Evolutionary conservation across 1,140 invertebrate genomes (phyloP).

Genomic region (Lordiphosa mommai): DNA sequence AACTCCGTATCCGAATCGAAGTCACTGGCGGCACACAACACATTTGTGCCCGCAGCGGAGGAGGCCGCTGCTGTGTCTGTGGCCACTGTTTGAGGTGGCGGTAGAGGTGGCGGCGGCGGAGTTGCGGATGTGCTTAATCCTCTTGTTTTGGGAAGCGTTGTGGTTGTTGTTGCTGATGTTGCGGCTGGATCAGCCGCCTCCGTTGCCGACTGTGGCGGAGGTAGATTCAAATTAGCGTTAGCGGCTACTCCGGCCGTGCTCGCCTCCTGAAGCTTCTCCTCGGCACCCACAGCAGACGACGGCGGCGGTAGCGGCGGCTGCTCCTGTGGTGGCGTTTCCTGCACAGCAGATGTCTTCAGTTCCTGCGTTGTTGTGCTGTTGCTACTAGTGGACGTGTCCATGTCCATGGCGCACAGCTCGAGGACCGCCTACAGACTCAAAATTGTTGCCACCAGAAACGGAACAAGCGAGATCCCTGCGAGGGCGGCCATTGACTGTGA

Average conservation of each 20-base stretch:
- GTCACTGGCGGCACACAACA: constrained; percentile 41
- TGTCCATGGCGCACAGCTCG: constrained; percentile 27
- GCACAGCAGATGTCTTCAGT: constrained; percentile 14
- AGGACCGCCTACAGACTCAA: constrained; percentile 14
- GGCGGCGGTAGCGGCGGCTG: background rate
- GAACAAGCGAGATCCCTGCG: constrained; percentile 15
- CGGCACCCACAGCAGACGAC: background rate
- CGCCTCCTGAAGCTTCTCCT: background rate
- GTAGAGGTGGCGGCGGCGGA: constrained; percentile 12
- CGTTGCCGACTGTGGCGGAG: background rate
- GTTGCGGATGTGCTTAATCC: constrained; percentile 3
- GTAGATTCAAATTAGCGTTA: constrained; percentile 1
- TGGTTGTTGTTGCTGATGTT: background rate
- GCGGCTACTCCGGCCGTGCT: background rate
- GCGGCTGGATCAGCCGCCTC: constrained; percentile 11
- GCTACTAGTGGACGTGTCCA: constrained; percentile 34
- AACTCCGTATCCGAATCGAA: constrained; percentile 75
- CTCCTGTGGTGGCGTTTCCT: constrained; percentile 15
- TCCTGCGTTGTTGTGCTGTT: constrained; percentile 24
- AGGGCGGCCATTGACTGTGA: constrained; percentile 4
- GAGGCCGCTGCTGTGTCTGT: background rate
- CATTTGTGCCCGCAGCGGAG: constrained; percentile 14
- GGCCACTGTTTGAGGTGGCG: background rate
- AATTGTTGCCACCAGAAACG: constrained; percentile 7
- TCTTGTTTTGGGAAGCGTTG: constrained; percentile 3